Base-by-base conservation (phyloP, 2,797 vertebrate species). In the Psittacula echo region DNA sequence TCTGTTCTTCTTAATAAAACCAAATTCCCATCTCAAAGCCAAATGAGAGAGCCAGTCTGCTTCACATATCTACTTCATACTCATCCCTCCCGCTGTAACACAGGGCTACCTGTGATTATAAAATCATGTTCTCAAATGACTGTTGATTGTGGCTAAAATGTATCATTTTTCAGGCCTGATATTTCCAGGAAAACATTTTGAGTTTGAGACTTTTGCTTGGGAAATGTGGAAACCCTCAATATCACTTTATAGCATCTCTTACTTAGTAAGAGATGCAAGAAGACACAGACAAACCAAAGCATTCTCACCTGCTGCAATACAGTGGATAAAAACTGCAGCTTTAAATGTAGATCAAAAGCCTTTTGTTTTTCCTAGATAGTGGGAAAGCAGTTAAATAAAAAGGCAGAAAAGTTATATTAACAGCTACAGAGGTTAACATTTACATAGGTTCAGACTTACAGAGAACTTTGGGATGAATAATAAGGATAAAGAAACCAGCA, bases 221-320 rank as follows among this genome's bases (percentile, higher is more conserved):
- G 37, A 81, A 88, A 85, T 10, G 17, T 37, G 19, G 80, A 94
- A 95, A 94, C 95, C 91, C 90, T 94, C 94, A 95, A 87, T 89
- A 85, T 90, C 90, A 93, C 34, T 34, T 93, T 41, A 76, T 16
- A 53, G 79, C 94, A 93, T 94, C 94, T 90, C 86, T 94, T 93
- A 92, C 39, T 29, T 9, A 1, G 6, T 81, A 89, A 54, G 67
- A 85, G 94, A 94, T 95, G 84, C n/a, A 78, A 87, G 65, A 93
- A 78, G 73, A 90, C 76, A 76, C 30, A 93, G 67, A 94, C 48
- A 90, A 86, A 92, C 89, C 27, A 87, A 81, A 96, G 74, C 72
- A 75, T 84, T 98, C 98, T 99, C 98, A 98, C 98, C 98, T 99
- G 98, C 93, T 98, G 98, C 94, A 99, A 97, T 88, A 98, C 96